Evolutionary conservation across 2,113 vertebrate species (phyloP), one percentile per base, ranked within the genome.

Genomic region (Rhipidura dahli): DNA sequence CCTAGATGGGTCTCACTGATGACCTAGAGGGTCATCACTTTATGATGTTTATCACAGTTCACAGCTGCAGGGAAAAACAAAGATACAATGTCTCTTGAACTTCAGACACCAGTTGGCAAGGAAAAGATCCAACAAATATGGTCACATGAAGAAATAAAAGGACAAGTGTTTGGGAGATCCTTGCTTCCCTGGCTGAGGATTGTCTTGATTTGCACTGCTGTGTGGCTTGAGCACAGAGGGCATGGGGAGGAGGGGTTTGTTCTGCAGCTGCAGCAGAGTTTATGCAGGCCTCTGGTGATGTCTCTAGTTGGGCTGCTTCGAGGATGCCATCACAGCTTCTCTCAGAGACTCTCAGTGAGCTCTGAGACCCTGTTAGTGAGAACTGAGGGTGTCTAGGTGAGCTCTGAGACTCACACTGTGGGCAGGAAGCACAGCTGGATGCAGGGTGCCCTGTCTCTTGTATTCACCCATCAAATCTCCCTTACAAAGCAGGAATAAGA

Each of bases 321-420:
- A 53, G 1, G 9, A 71, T 54, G 60, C 33, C 15, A 9, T 24
- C 44, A 39, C 31, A 63, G 11, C 13, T 86, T 81, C 31, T 11
- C 1, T 31, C 37, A 10, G 27, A 78, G 30, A 45, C 45, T 7
- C 0, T 49, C 44, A 23, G 44, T 11, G 37, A 57, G 13, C 11
- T 4, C 60, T 30, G 57, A 63, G 57, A 49, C 0, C 0, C 3
- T 56, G 28, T 24, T n/a, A 49, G 19, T 10, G 15, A 22, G 30
- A 11, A 1, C 70, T 65, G 31, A 88, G 27, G n/a, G n/a, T n/a
- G n/a, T n/a, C n/a, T n/a, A n/a, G n/a, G 44, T 11, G 37, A 57
- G 13, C 11, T 4, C 60, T 30, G 57, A 63, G 57, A 49, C 0
- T 0, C 3, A n/a, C 4, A 2, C 13, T 12, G 26, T 0, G 0